Conservation (phyloP, 2,888 invertebrate genomes). For the Antheraea yamamai region DNA sequence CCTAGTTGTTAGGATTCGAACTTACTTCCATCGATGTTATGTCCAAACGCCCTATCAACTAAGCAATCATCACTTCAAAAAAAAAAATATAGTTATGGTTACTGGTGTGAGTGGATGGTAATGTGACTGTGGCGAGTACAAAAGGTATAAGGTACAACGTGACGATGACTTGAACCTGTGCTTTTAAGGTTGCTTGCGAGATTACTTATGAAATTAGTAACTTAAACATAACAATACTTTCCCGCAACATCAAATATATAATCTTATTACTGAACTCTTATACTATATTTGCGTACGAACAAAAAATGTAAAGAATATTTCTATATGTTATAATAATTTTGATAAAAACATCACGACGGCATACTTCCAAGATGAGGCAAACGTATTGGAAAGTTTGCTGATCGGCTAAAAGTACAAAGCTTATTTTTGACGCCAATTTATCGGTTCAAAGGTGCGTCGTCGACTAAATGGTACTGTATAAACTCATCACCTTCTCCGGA, state of each 20-base stretch:
- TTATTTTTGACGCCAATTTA: constrained; percentile 67
- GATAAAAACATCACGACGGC: background rate
- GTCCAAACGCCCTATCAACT: too few relatives aligned
- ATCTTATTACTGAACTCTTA: too few relatives aligned
- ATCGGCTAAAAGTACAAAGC: constrained; percentile 49
- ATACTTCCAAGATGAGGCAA: background rate
- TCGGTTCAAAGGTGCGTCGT: constrained; percentile 73
- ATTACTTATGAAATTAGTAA: background rate
- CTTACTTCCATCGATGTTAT: too few relatives aligned
- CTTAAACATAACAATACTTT: background rate
- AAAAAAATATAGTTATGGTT: too few relatives aligned
- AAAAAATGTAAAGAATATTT: background rate
- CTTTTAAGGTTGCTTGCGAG: background rate
- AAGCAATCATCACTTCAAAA: too few relatives aligned
- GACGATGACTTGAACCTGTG: background rate
- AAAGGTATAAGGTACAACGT: background rate
- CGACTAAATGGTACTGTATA: constrained; percentile 74
- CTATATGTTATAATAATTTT: background rate
- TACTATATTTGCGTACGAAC: background rate
- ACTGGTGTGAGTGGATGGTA: background rate
- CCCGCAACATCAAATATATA: background rate
- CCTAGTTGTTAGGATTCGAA: too few relatives aligned
- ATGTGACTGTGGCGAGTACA: background rate
- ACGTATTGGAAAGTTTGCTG: constrained; percentile 14
- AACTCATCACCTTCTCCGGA: constrained; percentile 75